phyloP scores from a whole-genome alignment of 2,888 invertebrate genomes.

The Artemia sp. region DNA sequence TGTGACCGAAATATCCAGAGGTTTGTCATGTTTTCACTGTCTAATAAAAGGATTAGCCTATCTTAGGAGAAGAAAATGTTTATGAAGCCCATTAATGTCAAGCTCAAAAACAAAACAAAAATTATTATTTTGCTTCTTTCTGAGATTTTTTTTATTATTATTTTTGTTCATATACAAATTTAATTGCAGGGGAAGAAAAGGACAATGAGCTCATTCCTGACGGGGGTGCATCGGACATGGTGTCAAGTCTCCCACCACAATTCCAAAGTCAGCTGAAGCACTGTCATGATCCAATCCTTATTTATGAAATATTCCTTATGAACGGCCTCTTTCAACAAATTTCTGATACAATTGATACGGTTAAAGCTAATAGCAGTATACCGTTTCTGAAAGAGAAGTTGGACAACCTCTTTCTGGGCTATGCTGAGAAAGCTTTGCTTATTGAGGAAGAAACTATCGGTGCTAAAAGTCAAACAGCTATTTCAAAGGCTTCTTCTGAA shows the following conservation, averaged over 20 bases:
- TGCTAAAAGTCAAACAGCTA: conserved; percentile 32
- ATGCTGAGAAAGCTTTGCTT: conserved; percentile 62
- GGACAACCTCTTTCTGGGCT: conserved; percentile 49
- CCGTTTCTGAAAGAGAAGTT: conserved; percentile 41
- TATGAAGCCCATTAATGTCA: too few species aligned
- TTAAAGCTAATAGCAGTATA: not conserved
- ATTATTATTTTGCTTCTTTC: too few species aligned
- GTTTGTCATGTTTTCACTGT: too few species aligned
- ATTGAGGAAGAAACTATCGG: conserved; percentile 33
- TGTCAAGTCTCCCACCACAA: not conserved
- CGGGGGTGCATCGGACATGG: not conserved
- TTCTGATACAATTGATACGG: not conserved
- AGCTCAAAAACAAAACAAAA: too few species aligned
- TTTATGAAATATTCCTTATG: conserved; percentile 10
- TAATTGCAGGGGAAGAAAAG: too few species aligned
- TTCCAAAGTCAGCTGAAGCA: not conserved
- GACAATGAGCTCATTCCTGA: too few species aligned
- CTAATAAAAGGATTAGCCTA: too few species aligned
- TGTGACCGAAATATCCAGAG: too few species aligned
- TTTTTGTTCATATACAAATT: too few species aligned
- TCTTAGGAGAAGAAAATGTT: too few species aligned
- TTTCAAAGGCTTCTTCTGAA: conserved; percentile 16
- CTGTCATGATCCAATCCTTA: not conserved
- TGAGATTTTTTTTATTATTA: too few species aligned
- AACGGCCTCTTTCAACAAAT: conserved; percentile 7